Conservation (phyloP, 2,113 vertebrate genomes). For the Zapornia atra region DNA sequence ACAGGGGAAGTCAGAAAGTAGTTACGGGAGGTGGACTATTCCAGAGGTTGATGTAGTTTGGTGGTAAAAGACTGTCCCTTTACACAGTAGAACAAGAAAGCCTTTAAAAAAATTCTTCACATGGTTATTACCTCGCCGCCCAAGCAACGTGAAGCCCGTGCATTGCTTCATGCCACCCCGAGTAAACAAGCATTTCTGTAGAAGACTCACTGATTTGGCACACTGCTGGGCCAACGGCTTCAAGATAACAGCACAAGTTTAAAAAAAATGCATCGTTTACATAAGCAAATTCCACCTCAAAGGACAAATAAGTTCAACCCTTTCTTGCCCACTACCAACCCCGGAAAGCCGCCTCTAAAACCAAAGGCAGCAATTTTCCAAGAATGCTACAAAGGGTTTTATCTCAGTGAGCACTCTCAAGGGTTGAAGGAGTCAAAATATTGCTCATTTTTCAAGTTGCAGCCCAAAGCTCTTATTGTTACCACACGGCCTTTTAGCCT, state of each 20-base stretch:
- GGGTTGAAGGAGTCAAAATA: slow-evolving; percentile 4
- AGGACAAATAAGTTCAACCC: not conserved
- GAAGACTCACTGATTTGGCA: not conserved
- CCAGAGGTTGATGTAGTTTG: not conserved
- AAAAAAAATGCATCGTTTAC: not conserved
- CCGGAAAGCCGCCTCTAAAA: not conserved
- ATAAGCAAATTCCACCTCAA: slow-evolving; percentile 29
- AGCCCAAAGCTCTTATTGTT: slow-evolving; percentile 10
- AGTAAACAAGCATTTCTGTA: not conserved
- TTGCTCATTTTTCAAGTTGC: not conserved
- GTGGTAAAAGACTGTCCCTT: not conserved
- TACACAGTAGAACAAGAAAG: not conserved
- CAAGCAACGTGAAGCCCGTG: not conserved
- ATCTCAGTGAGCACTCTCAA: not conserved
- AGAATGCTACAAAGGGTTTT: not conserved
- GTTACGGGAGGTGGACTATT: not conserved
- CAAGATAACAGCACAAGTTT: slow-evolving; percentile 18
- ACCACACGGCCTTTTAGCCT: not conserved
- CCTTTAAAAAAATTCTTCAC: not conserved
- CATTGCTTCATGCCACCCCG: not conserved
- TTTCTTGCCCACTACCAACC: not conserved
- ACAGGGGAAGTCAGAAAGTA: not conserved
- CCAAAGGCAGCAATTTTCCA: slow-evolving; percentile 4
- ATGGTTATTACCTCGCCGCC: not conserved
- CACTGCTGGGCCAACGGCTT: not conserved